Conservation (phyloP, 1,140 invertebrate genomes). For the Thaumatotibia leucotreta region DNA sequence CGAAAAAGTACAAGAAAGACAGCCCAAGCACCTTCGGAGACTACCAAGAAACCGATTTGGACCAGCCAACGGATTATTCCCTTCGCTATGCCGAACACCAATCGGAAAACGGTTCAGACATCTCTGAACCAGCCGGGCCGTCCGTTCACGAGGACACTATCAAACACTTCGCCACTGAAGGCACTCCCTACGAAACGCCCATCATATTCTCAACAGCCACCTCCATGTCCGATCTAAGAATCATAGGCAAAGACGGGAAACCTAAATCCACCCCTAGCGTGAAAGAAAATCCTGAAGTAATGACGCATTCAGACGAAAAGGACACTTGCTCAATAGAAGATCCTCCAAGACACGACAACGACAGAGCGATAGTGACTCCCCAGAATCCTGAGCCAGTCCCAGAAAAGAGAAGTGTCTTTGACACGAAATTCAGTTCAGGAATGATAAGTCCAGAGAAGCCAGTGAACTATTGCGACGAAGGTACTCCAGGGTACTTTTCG, state of each 20-base stretch:
- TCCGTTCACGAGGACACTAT: conserved; percentile 86
- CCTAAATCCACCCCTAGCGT: conserved; percentile 41
- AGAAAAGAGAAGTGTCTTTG: conserved; percentile 52
- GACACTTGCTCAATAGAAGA: conserved; percentile 78
- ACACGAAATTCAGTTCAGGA: conserved; percentile 79
- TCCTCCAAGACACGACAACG: conserved; percentile 71
- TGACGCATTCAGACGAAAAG: conserved; percentile 77
- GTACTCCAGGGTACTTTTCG: conserved; percentile 90
- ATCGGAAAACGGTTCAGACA: conserved; percentile 78
- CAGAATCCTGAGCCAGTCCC: conserved; percentile 39
- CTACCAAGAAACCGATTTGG: conserved; percentile 90
- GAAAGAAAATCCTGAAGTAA: conserved; percentile 62
- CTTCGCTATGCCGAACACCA: conserved; percentile 89
- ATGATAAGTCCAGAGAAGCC: conserved; percentile 86
- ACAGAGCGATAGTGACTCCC: conserved; percentile 48
- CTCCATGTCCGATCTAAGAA: conserved; percentile 90
- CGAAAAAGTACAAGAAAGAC: conserved; percentile 61
- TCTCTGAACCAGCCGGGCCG: conserved; percentile 67
- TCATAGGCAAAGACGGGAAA: conserved; percentile 66
- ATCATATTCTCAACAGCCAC: conserved; percentile 91
- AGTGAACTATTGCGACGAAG: conserved; percentile 89
- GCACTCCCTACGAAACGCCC: conserved; percentile 91
- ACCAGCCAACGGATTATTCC: conserved; percentile 94
- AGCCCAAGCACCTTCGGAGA: conserved; percentile 56
- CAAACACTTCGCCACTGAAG: conserved; percentile 95